Evolutionary conservation across 2,888 invertebrate genomes (phyloP), one percentile per base, ranked within the genome.

Genomic region (Acrocyrtus sp.): DNA sequence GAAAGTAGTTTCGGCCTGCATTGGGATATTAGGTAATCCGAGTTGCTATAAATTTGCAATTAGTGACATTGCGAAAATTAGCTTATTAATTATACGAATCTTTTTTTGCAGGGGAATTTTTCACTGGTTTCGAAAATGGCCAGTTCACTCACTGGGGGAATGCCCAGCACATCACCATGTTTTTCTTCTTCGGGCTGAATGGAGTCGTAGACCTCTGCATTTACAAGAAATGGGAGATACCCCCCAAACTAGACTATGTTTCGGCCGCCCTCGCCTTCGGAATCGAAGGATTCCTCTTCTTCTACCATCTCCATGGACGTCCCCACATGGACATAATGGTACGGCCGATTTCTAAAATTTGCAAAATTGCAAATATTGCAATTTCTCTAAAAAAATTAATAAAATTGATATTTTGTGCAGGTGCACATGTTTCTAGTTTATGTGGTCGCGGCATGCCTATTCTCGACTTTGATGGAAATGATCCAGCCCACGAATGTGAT

Each of bases 81-180:
- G n/a, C n/a, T n/a, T n/a, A n/a, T n/a, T n/a, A n/a, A n/a, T n/a
- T n/a, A n/a, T n/a, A n/a, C n/a, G n/a, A n/a, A n/a, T n/a, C n/a
- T n/a, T n/a, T n/a, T n/a, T n/a, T 41, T 61, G 48, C 79, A 80
- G 83, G 82, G 19, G 85, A 84, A 80, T 78, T 83, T 22, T 80
- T 80, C 15, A 85, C 85, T 1, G 85, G 83, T 3, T 83, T 84
- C 63, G 81, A 84, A 12, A 75, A 83, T 53, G 83, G 83, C 1
- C 65, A 81, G 22, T 85, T 85, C 80, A n/a, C 69, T 57, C 72
- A 80, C 72, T 77, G 75, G 75, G 62, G 84, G 12, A 86, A 86
- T 81, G 85, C 83, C 15, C 86, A 86, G 76, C 86, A 87, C 81
- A 84, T 85, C 53, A 86, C 86, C 26, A 87, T 87, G 86, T 87